phyloP scores from a whole-genome alignment of 2,888 invertebrate species.

The Trachelus tabidus region DNA sequence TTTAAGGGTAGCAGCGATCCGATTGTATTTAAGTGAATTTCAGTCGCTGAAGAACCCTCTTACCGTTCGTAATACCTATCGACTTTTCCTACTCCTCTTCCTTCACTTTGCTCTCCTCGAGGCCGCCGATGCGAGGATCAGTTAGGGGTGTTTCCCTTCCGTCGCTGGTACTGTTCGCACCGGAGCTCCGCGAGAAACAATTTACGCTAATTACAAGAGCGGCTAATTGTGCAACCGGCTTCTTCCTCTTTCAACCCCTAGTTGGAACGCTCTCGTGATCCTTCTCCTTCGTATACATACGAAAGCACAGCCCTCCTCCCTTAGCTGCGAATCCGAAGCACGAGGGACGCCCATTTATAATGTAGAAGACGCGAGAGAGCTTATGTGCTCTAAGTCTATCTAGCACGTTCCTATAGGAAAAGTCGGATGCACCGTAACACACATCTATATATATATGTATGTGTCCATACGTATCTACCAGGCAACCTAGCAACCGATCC shows the following conservation, averaged over 20 bases:
- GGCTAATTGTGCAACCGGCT: constrained; percentile 59
- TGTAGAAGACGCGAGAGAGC: constrained; percentile 46
- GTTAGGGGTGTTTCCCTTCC: constrained; percentile 1
- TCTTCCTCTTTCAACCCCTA: constrained; percentile 20
- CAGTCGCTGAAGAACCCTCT: not conserved
- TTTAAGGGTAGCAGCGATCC: not conserved
- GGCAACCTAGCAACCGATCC: not conserved
- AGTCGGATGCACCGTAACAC: not conserved
- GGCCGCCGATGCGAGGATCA: not conserved
- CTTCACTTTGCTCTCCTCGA: constrained; percentile 13
- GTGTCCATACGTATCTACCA: not conserved
- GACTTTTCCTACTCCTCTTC: constrained; percentile 3
- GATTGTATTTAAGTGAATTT: constrained; percentile 2
- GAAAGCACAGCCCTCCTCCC: constrained; percentile 27
- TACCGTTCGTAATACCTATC: not conserved
- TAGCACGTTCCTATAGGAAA: not conserved
- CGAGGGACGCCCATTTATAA: constrained; percentile 58
- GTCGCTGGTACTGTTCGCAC: not conserved
- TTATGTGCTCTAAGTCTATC: constrained; percentile 26
- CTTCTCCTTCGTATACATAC: constrained; percentile 5
- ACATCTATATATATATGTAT: not conserved
- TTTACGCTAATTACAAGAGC: constrained; percentile 63
- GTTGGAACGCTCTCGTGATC: constrained; percentile 7
- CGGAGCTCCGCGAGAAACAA: constrained; percentile 50
- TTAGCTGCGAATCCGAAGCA: constrained; percentile 34